Evolutionary conservation across 1,140 invertebrate genomes (phyloP).

Genomic region (Solen grandis): DNA sequence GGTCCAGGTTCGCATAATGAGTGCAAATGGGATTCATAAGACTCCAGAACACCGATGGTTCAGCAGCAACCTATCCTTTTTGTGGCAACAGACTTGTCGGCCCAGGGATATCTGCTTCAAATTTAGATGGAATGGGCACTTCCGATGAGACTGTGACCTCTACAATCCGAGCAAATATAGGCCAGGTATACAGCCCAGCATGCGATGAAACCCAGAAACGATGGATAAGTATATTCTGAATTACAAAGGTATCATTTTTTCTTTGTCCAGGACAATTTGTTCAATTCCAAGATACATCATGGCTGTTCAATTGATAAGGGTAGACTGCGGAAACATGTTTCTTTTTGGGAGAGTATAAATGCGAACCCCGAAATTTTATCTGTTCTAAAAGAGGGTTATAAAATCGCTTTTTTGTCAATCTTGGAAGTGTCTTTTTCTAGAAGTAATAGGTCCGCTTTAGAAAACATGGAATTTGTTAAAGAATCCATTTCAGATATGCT

Average conservation of each 20-base stretch:
- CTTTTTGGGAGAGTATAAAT: no score
- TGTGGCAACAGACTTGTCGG: not conserved
- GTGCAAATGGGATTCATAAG: not conserved
- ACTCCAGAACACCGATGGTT: not conserved
- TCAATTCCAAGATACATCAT: not conserved
- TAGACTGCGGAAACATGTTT: not conserved
- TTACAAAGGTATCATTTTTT: not conserved
- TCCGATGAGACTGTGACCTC: not conserved
- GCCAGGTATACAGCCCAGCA: not conserved
- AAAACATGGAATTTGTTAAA: slow-evolving; percentile 13
- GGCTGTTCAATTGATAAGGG: not conserved
- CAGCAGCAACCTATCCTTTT: not conserved
- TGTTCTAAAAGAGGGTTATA: slow-evolving; percentile 8
- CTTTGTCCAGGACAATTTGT: no score
- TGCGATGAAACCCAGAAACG: not conserved
- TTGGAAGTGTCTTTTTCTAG: not conserved
- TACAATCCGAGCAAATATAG: not conserved
- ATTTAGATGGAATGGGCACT: not conserved
- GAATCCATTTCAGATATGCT: not conserved
- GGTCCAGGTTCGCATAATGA: not conserved
- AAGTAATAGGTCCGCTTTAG: slow-evolving; percentile 6
- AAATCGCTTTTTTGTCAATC: not conserved
- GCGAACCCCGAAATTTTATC: no score
- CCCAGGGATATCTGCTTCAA: not conserved
- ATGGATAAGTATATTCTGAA: not conserved